Evolutionary conservation across 2,888 invertebrate species (phyloP).

Genomic region (Latheticus oryzae): DNA sequence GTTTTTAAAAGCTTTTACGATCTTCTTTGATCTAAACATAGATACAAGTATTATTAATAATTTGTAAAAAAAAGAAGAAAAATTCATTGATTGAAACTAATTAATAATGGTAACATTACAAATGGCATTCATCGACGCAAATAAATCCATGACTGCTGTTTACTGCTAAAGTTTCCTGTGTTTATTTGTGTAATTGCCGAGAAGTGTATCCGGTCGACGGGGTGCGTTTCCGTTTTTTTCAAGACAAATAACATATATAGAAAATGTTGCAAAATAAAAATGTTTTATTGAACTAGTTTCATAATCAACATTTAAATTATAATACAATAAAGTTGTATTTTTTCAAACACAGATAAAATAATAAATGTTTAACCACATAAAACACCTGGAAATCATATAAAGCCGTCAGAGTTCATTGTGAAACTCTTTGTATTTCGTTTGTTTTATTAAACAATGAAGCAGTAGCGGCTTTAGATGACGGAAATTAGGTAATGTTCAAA

Average conservation of each 20-base stretch:
- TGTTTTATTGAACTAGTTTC: no score
- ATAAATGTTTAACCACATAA: conserved; percentile 8
- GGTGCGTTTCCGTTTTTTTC: conserved; percentile 40
- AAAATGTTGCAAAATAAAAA: no score
- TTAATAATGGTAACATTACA: no score
- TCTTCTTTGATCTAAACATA: conserved; percentile 23
- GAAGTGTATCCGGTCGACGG: conserved; percentile 47
- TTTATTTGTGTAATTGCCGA: conserved; percentile 54
- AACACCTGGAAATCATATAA: conserved; percentile 1
- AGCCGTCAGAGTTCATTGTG: conserved; percentile 7
- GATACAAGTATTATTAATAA: conserved; percentile 4
- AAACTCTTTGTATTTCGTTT: conserved; percentile 2
- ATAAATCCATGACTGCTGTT: conserved; percentile 31
- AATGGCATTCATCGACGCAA: conserved; percentile 29
- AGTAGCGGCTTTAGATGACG: conserved; percentile 5
- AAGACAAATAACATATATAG: no score
- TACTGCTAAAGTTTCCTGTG: conserved; percentile 50
- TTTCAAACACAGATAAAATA: no score
- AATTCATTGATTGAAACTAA: conserved; percentile 14
- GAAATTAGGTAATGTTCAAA: conserved; percentile 14
- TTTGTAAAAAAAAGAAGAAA: no score
- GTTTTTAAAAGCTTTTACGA: conserved; percentile 11
- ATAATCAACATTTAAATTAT: no score
- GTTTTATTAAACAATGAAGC: conserved; percentile 11
- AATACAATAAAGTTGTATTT: no score